phyloP scores from a whole-genome alignment of 2,888 invertebrate genomes.

The Amphimallon solstitiale region DNA sequence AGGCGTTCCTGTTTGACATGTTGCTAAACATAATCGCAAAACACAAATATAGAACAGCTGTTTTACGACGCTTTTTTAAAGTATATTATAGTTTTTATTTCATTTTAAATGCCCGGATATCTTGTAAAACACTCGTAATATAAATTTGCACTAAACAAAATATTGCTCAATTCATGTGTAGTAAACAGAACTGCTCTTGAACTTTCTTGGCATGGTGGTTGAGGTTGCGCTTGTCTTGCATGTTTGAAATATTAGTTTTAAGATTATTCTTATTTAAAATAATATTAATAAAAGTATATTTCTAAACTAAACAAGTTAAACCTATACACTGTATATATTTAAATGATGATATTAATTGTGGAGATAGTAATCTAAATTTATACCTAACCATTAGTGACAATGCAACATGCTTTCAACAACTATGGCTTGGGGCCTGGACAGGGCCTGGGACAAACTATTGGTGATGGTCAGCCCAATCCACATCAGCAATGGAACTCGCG shows the following conservation, averaged over 20 bases:
- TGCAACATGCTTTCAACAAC: constrained; percentile 69
- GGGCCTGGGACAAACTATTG: constrained; percentile 66
- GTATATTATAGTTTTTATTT: constrained; percentile 32
- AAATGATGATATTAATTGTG: constrained; percentile 33
- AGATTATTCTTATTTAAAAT: constrained; percentile 30
- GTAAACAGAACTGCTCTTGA: constrained; percentile 54
- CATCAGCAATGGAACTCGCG: constrained; percentile 62
- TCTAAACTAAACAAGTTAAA: constrained; percentile 37
- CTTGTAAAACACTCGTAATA: constrained; percentile 26
- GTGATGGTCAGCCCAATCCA: constrained; percentile 67
- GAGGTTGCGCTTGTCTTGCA: constrained; percentile 43
- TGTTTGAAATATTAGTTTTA: constrained; percentile 30
- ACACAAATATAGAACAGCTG: constrained; percentile 52
- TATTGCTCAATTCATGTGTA: constrained; percentile 37
- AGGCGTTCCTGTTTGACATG: constrained; percentile 57
- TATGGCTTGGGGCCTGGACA: constrained; percentile 64
- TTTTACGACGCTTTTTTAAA: constrained; percentile 42
- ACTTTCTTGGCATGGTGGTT: constrained; percentile 51
- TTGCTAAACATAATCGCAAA: constrained; percentile 49
- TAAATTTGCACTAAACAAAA: constrained; percentile 34
- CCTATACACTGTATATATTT: constrained; percentile 33
- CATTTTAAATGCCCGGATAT: constrained; percentile 17
- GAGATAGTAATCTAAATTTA: constrained; percentile 40
- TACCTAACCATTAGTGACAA: constrained; percentile 61
- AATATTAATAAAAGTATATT: constrained; percentile 32